Conservation (phyloP, 2,888 invertebrate species). For the Iselma pallidipennis region DNA sequence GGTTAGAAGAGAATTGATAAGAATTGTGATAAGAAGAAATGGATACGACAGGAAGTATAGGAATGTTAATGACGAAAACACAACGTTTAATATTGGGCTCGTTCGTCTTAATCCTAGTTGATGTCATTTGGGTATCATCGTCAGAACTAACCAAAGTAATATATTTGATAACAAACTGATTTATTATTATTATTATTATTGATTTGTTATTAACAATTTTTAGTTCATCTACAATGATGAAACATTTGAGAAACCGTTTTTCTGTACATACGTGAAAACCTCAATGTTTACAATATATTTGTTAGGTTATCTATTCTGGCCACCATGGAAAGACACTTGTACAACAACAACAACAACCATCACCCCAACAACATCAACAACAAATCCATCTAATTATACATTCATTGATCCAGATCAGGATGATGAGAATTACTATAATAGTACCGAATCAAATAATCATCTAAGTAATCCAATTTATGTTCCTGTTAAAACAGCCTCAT, state of each 20-base stretch:
- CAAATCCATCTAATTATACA: slow-evolving; percentile 66
- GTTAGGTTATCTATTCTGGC: slow-evolving; percentile 84
- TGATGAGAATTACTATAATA: slow-evolving; percentile 79
- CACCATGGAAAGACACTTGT: slow-evolving; percentile 89
- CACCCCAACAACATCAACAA: slow-evolving; percentile 53
- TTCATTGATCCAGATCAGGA: slow-evolving; percentile 77
- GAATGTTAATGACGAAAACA: slow-evolving; percentile 63
- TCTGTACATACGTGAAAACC: slow-evolving; percentile 93
- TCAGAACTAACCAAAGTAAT: slow-evolving; percentile 90
- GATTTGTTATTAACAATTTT: slow-evolving; percentile 47
- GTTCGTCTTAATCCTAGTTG: slow-evolving; percentile 84
- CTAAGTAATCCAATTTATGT: slow-evolving; percentile 89
- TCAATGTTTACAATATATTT: slow-evolving; percentile 93
- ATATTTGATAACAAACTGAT: background rate
- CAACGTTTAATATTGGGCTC: slow-evolving; percentile 83
- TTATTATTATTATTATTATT: background rate
- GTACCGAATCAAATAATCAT: slow-evolving; percentile 61
- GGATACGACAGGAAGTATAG: slow-evolving; percentile 43
- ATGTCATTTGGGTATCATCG: slow-evolving; percentile 94
- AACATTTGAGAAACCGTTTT: slow-evolving; percentile 90
- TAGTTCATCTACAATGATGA: slow-evolving; percentile 86
- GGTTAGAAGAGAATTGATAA: slow-evolving; percentile 5
- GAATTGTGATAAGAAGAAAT: slow-evolving; percentile 29
- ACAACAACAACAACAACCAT: slow-evolving; percentile 49
- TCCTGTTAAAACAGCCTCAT: slow-evolving; percentile 73